A percentile compares a stretch with the other conserved stretches of the same genome.
phyloP scores from a whole-genome alignment of 2,888 invertebrate genomes.

The Pterostichus niger region DNA sequence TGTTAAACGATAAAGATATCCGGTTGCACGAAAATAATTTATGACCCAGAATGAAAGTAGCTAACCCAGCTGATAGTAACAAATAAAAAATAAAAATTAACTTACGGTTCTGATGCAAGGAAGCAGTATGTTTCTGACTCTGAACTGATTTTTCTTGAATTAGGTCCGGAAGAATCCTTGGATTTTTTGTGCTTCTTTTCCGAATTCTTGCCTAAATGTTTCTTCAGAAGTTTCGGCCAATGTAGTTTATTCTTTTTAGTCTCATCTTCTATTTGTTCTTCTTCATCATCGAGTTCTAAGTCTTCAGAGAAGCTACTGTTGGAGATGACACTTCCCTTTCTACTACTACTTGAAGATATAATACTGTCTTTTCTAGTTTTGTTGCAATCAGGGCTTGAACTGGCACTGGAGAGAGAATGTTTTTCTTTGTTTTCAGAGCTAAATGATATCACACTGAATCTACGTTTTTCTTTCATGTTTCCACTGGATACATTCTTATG shows the following conservation, averaged over 20 bases:
- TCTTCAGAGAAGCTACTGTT: conserved; percentile 76
- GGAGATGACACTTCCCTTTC: conserved; percentile 76
- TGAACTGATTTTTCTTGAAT: conserved; percentile 75
- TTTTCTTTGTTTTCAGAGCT: conserved; percentile 32
- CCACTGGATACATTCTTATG: conserved; percentile 49
- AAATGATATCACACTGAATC: conserved; percentile 65
- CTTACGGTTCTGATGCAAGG: conserved; percentile 68
- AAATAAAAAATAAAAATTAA: conserved; percentile 62
- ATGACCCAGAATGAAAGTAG: conserved; percentile 48
- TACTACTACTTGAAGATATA: conserved; percentile 71
- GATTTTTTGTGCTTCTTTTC: conserved; percentile 76
- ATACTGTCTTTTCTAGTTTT: conserved; percentile 70
- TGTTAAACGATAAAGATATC: conserved; percentile 29
- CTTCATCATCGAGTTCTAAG: conserved; percentile 71
- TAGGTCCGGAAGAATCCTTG: conserved; percentile 76
- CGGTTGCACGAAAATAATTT: conserved; percentile 44
- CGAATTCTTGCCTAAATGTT: conserved; percentile 73
- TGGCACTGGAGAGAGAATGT: conserved; percentile 54
- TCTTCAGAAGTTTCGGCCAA: conserved; percentile 74
- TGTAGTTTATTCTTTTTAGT: conserved; percentile 68
- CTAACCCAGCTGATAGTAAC: neutral
- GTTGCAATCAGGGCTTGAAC: conserved; percentile 72
- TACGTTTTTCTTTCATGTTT: conserved; percentile 62
- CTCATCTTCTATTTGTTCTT: conserved; percentile 69
- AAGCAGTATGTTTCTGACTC: conserved; percentile 71